Conservation (phyloP, 2,113 vertebrate genomes). For the Oncorhynchus nerka region DNA sequence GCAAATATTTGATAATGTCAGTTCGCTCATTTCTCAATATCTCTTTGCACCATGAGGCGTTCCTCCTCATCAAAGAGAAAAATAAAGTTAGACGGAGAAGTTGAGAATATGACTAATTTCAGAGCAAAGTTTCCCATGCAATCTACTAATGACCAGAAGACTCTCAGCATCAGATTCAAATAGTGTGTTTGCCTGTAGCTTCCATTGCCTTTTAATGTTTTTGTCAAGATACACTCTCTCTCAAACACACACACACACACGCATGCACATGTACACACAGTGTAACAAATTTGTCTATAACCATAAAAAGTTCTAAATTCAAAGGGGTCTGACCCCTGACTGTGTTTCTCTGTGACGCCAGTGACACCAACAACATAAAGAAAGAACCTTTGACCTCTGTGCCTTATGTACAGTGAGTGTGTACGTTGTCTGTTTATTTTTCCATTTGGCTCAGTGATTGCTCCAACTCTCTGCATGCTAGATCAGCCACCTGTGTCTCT, state of each 20-base stretch:
- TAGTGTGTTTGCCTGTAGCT: neutral
- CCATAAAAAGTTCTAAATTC: neutral
- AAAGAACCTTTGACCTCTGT: neutral
- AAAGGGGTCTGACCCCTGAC: neutral
- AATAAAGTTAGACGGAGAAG: neutral
- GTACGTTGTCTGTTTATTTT: neutral
- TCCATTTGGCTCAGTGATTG: neutral
- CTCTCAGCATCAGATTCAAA: neutral
- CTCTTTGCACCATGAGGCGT: conserved; percentile 13
- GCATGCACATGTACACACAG: no score
- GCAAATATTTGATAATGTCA: conserved; percentile 56
- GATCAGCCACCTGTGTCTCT: neutral
- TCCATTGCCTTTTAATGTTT: neutral
- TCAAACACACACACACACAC: neutral
- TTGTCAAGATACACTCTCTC: neutral
- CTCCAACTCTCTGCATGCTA: neutral
- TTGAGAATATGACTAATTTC: conserved; percentile 12
- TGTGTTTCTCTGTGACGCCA: neutral
- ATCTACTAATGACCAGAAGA: neutral
- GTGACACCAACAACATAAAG: neutral
- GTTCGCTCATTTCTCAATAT: conserved; percentile 38
- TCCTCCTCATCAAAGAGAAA: conserved; percentile 15
- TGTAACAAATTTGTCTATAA: no score
- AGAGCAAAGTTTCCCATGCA: neutral
- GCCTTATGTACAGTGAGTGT: neutral